phyloP scores from a whole-genome alignment of 2,797 vertebrate genomes.

The Sylvia borin region DNA sequence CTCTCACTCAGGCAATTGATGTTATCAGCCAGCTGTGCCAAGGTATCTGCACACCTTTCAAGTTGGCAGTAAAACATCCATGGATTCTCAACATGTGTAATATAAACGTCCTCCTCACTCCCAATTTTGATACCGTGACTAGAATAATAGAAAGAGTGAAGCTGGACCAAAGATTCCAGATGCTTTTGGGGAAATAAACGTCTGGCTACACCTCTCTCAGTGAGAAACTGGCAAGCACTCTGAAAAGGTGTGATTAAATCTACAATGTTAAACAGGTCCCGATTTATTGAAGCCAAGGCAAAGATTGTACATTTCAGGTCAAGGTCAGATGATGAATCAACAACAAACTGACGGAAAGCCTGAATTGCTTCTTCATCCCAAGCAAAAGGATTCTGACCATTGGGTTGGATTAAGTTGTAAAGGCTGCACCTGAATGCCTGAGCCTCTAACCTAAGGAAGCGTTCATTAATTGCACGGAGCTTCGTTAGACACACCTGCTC shows the following conservation, averaged over 20 bases:
- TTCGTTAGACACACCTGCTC: slow-evolving; percentile 78
- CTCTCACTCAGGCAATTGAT: slow-evolving; percentile 75
- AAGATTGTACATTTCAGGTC: slow-evolving; percentile 89
- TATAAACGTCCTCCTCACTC: slow-evolving; percentile 84
- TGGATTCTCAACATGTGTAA: slow-evolving; percentile 82
- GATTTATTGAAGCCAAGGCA: slow-evolving; percentile 84
- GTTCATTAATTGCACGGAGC: slow-evolving; percentile 78
- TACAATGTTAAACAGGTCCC: slow-evolving; percentile 86
- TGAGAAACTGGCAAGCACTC: slow-evolving; percentile 83
- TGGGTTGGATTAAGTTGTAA: slow-evolving; percentile 85
- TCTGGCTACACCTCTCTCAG: slow-evolving; percentile 75
- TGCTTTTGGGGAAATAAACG: slow-evolving; percentile 68
- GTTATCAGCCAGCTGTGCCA: slow-evolving; percentile 77
- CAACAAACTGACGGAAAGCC: slow-evolving; percentile 85
- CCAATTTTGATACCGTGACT: slow-evolving; percentile 88
- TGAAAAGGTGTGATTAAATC: slow-evolving; percentile 92
- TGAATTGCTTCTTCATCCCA: slow-evolving; percentile 82
- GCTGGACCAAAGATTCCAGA: slow-evolving; percentile 73
- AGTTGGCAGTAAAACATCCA: slow-evolving; percentile 90
- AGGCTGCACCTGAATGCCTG: slow-evolving; percentile 95
- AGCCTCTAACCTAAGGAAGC: slow-evolving; percentile 83
- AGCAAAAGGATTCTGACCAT: slow-evolving; percentile 74
- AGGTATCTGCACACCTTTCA: slow-evolving; percentile 75
- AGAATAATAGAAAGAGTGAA: slow-evolving; percentile 90
- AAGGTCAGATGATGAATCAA: slow-evolving; percentile 69